Percentiles rank a stretch among this genome's conserved stretches.
phyloP scores from a whole-genome alignment of 2,797 vertebrate genomes.

The Gorsachius magnificus region DNA sequence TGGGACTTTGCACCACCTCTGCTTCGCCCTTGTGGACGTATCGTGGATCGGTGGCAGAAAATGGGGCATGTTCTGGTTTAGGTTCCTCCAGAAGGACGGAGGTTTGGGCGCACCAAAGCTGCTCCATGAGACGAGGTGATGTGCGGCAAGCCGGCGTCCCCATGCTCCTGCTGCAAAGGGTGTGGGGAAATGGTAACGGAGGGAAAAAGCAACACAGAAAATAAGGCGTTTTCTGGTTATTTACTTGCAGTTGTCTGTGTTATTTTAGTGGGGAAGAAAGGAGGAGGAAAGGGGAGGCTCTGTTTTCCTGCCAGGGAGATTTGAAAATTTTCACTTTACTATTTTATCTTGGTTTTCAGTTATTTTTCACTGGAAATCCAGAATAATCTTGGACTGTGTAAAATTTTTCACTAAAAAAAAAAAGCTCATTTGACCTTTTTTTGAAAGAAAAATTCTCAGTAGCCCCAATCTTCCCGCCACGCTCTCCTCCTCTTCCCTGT shows the following conservation, averaged over 20 bases:
- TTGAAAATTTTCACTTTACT: background rate
- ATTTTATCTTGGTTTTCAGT: background rate
- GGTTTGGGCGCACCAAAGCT: background rate
- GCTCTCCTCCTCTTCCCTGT: background rate
- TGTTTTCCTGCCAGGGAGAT: background rate
- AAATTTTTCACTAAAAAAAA: background rate
- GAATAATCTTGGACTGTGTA: background rate
- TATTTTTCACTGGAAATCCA: background rate
- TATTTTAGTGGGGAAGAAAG: background rate
- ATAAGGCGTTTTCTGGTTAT: background rate
- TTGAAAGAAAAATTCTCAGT: background rate
- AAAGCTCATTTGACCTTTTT: background rate
- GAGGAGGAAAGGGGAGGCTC: background rate
- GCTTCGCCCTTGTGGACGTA: background rate
- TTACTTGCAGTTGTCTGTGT: background rate
- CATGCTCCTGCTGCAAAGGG: background rate
- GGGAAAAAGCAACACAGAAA: background rate
- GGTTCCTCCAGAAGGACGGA: fast-evolving
- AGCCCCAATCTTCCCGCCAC: background rate
- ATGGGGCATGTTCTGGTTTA: fast-evolving
- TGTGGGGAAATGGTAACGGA: background rate
- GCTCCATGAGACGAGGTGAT: background rate
- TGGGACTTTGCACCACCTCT: background rate
- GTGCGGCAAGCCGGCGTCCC: background rate
- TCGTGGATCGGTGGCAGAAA: fast-evolving